phyloP scores from a whole-genome alignment of 1,140 invertebrate genomes.

The Atopsyche davidsoni region DNA sequence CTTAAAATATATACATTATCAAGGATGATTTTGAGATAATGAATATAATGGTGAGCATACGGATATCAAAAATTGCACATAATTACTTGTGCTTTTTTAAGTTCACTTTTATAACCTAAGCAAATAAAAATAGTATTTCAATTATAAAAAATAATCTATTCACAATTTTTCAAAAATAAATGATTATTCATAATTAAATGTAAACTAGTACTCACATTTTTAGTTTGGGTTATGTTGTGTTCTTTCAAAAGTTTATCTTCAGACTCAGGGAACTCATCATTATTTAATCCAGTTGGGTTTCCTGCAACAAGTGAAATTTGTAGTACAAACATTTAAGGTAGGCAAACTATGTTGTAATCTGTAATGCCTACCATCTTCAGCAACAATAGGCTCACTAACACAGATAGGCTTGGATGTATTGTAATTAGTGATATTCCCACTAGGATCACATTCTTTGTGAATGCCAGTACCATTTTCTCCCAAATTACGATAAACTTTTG shows the following conservation, averaged over 20 bases:
- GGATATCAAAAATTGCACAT: too few relatives aligned
- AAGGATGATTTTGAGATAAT: neutral
- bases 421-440: slow-evolving; percentile 5
- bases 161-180: slow-evolving; percentile 19
- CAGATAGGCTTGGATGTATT: slow-evolving; percentile 12
- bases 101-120: too few relatives aligned
- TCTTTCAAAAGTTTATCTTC: slow-evolving; percentile 37
- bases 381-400: slow-evolving; percentile 26
- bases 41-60: too few relatives aligned
- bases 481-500: slow-evolving; percentile 30
- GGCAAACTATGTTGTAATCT: slow-evolving; percentile 7
- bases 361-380: slow-evolving; percentile 18
- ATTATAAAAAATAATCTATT: slow-evolving; percentile 13
- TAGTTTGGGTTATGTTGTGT: slow-evolving; percentile 35
- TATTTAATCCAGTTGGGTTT: slow-evolving; percentile 26
- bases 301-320: slow-evolving; percentile 3
- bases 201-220: slow-evolving; percentile 34
- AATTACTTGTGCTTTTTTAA: too few relatives aligned
- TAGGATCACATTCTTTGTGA: slow-evolving; percentile 15
- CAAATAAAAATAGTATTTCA: slow-evolving; percentile 11
- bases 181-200: slow-evolving; percentile 21
- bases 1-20: slow-evolving; percentile 10
- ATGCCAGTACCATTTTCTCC: slow-evolving; percentile 35
- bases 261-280: slow-evolving; percentile 37
- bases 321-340: slow-evolving; percentile 5